A percentile compares a stretch with the other conserved stretches of the same genome.
These are phyloP conservation scores for Oreohelix idahoensis DNA, from an alignment of 1,140 invertebrate species.

Conservation along the genomic window DNA sequence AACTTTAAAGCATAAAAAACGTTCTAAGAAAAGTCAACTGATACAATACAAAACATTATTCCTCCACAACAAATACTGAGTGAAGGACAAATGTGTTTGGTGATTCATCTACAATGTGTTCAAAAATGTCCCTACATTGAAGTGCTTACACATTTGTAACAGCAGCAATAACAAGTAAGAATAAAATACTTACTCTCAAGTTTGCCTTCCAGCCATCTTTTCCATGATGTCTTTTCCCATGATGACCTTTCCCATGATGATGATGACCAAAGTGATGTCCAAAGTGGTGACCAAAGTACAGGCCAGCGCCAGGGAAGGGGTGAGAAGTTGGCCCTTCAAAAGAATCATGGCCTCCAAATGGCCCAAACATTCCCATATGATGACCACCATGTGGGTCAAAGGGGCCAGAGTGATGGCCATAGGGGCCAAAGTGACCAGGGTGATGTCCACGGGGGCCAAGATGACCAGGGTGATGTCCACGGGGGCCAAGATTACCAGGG, in stretches of 20 bases:
- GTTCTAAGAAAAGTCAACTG: too few relatives aligned
- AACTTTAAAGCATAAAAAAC: too few relatives aligned
- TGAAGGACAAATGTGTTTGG: too few relatives aligned
- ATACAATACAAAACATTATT: too few relatives aligned
- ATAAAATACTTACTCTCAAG: conserved; percentile 13
- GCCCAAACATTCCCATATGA: conserved; percentile 9
- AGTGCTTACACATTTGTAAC: too few relatives aligned
- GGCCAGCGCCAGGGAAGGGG: background rate
- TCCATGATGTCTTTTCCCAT: background rate
- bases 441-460: background rate
- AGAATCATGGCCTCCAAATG: conserved; percentile 19
- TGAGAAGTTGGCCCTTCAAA: background rate
- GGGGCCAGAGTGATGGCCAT: background rate
- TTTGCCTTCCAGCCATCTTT: conserved; percentile 16
- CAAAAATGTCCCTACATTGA: too few relatives aligned
- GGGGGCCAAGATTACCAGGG: background rate
- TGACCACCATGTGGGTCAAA: background rate
- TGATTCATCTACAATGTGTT: too few relatives aligned
- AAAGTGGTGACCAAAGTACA: background rate
- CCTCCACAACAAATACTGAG: too few relatives aligned
- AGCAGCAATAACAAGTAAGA: too few relatives aligned
- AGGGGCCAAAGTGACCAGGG: background rate
- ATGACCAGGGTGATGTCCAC: background rate
- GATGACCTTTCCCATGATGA: background rate
- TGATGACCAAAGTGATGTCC: background rate